Conservation (phyloP, 2,888 invertebrate genomes). For the Lysandra coridon region DNA sequence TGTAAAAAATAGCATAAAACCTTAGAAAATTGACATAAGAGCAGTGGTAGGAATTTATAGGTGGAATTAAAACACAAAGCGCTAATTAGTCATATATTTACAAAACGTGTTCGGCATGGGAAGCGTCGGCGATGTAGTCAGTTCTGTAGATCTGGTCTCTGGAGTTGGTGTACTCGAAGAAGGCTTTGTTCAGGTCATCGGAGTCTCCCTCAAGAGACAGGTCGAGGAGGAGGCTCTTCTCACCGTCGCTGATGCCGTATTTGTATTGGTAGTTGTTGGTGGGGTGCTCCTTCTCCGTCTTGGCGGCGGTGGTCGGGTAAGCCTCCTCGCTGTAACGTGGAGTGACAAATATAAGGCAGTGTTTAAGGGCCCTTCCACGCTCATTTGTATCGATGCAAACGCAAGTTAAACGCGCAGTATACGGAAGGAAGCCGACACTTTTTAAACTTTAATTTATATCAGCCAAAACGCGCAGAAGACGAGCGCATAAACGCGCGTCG, state of each 20-base stretch:
- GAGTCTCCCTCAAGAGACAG: conserved; percentile 49
- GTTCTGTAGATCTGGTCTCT: conserved; percentile 70
- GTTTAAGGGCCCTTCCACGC: too few species aligned
- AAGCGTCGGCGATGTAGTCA: conserved; percentile 67
- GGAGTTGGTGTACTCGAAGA: conserved; percentile 65
- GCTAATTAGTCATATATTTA: neutral
- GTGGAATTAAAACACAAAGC: neutral
- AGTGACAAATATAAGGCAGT: neutral
- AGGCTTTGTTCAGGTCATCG: conserved; percentile 52
- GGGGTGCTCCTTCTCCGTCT: conserved; percentile 30
- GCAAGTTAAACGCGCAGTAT: too few species aligned
- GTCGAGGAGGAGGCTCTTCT: conserved; percentile 56
- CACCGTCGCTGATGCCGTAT: conserved; percentile 68
- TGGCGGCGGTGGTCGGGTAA: neutral
- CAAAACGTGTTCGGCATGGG: neutral
- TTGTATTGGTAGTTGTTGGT: conserved; percentile 57
- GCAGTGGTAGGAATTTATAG: too few species aligned
- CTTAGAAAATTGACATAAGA: too few species aligned
- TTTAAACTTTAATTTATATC: too few species aligned
- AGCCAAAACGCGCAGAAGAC: too few species aligned
- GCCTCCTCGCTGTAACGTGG: neutral
- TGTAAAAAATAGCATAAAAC: too few species aligned
- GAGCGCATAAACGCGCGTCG: too few species aligned
- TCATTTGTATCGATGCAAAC: too few species aligned
- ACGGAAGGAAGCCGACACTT: too few species aligned